Conservation (phyloP, 2,797 vertebrate species). For the Myoxocephalus aenaeus region DNA sequence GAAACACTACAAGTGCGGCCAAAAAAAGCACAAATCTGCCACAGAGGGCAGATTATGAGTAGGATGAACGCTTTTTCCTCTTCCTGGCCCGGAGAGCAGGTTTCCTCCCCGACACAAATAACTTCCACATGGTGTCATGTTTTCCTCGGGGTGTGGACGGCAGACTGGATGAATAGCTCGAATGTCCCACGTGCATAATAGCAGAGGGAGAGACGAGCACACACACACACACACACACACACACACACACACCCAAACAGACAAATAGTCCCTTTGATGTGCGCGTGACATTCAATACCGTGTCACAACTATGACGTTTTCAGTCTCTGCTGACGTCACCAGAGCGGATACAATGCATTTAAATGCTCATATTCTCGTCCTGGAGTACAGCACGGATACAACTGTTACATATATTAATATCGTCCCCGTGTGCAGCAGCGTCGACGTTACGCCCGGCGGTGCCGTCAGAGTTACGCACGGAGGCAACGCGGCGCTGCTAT, state of each 20-base stretch:
- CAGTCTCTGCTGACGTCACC: no score
- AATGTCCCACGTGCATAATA: conserved; percentile 18
- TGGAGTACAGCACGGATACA: not conserved
- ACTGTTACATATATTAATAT: not conserved
- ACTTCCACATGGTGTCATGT: conserved; percentile 50
- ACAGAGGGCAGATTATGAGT: not conserved
- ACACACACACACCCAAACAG: conserved; percentile 19
- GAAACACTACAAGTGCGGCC: not conserved
- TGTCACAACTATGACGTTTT: not conserved
- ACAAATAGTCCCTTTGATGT: not conserved
- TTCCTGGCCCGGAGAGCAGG: not conserved
- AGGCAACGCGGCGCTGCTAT: conserved; percentile 55
- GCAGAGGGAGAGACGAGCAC: conserved; percentile 20
- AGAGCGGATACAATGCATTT: not conserved
- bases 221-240: conserved; percentile 24
- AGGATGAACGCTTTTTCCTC: not conserved
- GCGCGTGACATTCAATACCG: not conserved
- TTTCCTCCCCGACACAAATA: conserved; percentile 23
- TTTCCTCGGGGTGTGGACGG: conserved; percentile 55
- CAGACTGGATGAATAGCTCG: conserved; percentile 23
- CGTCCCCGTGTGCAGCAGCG: not conserved
- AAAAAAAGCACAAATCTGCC: not conserved
- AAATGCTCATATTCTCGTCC: no score
- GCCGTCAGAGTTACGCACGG: conserved; percentile 78
- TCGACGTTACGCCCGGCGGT: conserved; percentile 27